These are phyloP conservation scores for Pyrgus malvae DNA, from an alignment of 2,888 invertebrate genomes.

Conservation along the genomic window DNA sequence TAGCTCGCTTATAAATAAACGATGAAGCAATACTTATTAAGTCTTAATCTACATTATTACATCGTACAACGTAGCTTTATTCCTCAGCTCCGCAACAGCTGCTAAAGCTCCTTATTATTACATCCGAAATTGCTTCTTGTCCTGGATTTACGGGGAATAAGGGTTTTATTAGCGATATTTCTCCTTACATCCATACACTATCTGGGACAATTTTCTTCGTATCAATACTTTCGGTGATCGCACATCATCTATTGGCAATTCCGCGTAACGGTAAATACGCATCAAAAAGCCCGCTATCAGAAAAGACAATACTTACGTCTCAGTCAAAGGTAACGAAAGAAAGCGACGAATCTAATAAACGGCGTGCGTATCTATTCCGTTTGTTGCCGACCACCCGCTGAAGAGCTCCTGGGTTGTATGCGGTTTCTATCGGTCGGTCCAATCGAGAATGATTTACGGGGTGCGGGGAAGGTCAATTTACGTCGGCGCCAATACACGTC, in stretches of 20 bases:
- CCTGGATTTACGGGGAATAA: not conserved
- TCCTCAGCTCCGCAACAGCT: not conserved
- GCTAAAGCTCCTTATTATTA: conserved; percentile 6
- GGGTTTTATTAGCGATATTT: conserved; percentile 12
- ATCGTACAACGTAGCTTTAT: not conserved
- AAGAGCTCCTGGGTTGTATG: conserved; percentile 52
- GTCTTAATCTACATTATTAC: not conserved
- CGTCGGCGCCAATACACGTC: conserved; percentile 64
- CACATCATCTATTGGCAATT: conserved; percentile 38
- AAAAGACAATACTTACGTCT: conserved; percentile 72
- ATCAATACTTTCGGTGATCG: conserved; percentile 15
- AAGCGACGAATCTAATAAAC: conserved; percentile 78
- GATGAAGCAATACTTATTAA: not conserved
- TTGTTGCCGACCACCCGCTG: conserved; percentile 64
- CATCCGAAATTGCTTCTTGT: not conserved
- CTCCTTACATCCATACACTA: not conserved
- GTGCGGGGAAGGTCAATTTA: conserved; percentile 53
- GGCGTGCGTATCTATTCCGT: conserved; percentile 71
- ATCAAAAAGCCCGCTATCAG: conserved; percentile 60
- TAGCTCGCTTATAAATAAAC: too few relatives aligned
- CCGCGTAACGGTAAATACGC: conserved; percentile 52
- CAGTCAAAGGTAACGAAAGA: conserved; percentile 76
- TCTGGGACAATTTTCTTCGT: not conserved
- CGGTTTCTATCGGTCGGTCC: conserved; percentile 48
- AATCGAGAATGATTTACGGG: conserved; percentile 54